These are phyloP conservation scores for Drosophila mimica DNA, from an alignment of 2,888 invertebrate species.

Conservation along the genomic window DNA sequence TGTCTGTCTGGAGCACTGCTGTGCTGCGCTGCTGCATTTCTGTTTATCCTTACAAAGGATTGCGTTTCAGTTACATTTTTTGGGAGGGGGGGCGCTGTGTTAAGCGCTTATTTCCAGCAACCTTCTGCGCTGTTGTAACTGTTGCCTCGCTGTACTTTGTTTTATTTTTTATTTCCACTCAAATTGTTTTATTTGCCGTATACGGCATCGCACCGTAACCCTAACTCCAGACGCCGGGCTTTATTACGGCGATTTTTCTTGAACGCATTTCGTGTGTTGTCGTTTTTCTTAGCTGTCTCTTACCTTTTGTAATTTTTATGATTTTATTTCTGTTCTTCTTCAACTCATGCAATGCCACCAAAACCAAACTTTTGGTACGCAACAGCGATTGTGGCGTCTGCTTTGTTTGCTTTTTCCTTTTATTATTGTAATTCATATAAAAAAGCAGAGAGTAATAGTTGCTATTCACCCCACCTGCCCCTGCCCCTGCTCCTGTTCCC, in stretches of 20 bases:
- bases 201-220: constrained; percentile 21
- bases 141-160: constrained; percentile 49
- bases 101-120: constrained; percentile 63
- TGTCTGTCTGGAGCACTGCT: constrained; percentile 15
- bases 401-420: constrained; percentile 59
- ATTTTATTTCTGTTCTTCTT: constrained; percentile 63
- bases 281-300: constrained; percentile 64
- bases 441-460: constrained; percentile 38
- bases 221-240: constrained; percentile 57
- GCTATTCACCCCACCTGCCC: constrained; percentile 21
- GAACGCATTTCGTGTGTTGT: constrained; percentile 74
- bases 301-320: constrained; percentile 81
- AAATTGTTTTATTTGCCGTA: constrained; percentile 79
- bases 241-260: constrained; percentile 82
- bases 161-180: constrained; percentile 80
- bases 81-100: constrained; percentile 43
- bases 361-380: constrained; percentile 34
- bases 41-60: constrained; percentile 72
- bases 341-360: constrained; percentile 28
- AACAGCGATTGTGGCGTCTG: constrained; percentile 31
- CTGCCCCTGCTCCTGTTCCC: neutral
- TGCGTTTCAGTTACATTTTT: constrained; percentile 72
- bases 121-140: constrained; percentile 19
- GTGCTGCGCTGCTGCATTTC: constrained; percentile 21
- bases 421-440: constrained; percentile 78